Conservation (phyloP, 2,888 invertebrate genomes). For the Asteroscopus sphinx region DNA sequence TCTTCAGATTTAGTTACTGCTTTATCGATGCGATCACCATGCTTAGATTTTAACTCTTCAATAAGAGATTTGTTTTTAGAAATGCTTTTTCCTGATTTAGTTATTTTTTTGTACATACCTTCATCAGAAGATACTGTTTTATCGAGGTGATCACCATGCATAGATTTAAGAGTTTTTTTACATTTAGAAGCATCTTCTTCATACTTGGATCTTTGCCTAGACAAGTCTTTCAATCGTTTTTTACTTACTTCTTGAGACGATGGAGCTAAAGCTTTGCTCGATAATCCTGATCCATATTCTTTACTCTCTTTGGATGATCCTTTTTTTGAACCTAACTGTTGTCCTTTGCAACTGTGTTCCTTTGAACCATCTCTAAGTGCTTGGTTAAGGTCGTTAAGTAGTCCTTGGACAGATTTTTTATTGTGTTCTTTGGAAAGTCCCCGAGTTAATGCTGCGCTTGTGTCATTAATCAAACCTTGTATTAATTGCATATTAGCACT, state of each 20-base stretch:
- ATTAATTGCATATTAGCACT: neutral
- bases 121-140: neutral
- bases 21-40: too few relatives aligned
- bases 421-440: neutral
- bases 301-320: neutral
- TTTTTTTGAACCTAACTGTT: neutral
- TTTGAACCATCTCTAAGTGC: neutral
- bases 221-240: neutral
- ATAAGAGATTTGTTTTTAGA: too few relatives aligned
- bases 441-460: neutral
- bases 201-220: neutral
- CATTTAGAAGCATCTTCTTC: too few relatives aligned
- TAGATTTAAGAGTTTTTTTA: too few relatives aligned
- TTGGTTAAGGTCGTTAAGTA: constrained; percentile 5
- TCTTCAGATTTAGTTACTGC: too few relatives aligned
- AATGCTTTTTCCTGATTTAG: neutral
- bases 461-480: constrained; percentile 4
- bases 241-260: neutral
- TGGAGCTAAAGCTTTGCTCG: neutral
- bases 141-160: too few relatives aligned
- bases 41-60: too few relatives aligned
- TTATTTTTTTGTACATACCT: neutral
- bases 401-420: neutral
- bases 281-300: neutral
- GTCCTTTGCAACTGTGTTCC: neutral